Evolutionary conservation across 2,113 vertebrate species (phyloP), one percentile per base, ranked within the genome.

Genomic region (Felis chaus): DNA sequence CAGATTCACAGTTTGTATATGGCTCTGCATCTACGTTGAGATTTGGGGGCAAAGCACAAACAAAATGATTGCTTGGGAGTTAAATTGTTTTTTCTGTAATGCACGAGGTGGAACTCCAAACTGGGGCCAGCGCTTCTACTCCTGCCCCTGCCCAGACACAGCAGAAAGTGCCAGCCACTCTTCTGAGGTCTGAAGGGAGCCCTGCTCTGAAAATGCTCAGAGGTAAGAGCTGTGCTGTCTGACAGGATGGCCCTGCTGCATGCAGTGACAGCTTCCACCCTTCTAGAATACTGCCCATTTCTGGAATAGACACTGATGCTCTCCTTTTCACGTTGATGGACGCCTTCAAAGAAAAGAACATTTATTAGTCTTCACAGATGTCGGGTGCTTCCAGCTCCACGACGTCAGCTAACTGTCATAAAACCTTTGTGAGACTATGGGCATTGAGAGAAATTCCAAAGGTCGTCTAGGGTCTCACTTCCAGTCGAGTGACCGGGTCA

Each of bases 111-210:
- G 0, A 1, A 33, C 1, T 53, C 6, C 76, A 14, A 78, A 4
- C 66, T 21, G 39, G 8, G 61, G 2, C 27, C 41, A 82, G 10
- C 76, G 33, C 21, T 13, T 83, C 48, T 74, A 11, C 36, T 85
- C 16, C 15, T 95, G 74, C 92, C 41, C n/a, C 53, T 92, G 18
- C 2, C 65, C 31, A 89, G 74, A 21, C 85, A 92, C 89, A 90
- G 80, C 27, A 84, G 94, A 94, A 76, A 94, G 63, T 48, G 96
- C 65, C 96, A 83, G 93, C 89, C 87, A 79, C 7, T 96, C 57
- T 16, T 15, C 27, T 93, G 33, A 92, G 82, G 23, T 66, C 10
- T 4, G 11, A 86, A 68, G 71, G 76, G 69, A 94, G 21, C 36
- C 36, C 19, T 16, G 39, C 96, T 96, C 83, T 29, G 53, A 81